These are phyloP conservation scores for Montipora sp. DNA, from an alignment of 64 coral and sea anemone species.

Conservation along the genomic window DNA sequence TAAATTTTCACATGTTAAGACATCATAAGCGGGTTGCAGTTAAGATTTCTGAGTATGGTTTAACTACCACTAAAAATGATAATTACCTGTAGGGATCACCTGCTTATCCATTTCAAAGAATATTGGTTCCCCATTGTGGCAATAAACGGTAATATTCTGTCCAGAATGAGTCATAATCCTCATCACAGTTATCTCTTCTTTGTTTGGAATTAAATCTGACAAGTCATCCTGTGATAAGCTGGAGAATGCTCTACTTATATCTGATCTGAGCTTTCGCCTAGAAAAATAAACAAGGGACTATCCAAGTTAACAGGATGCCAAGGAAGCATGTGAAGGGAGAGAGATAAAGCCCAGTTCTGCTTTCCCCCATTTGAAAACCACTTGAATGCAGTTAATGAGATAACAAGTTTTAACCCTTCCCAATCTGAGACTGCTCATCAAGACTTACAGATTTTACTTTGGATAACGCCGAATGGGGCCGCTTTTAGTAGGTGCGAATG, in stretches of 20 bases:
- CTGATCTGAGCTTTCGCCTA: conserved; percentile 84
- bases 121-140: conserved; percentile 85
- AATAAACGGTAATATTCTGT: conserved; percentile 79
- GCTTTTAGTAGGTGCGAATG: too few species aligned
- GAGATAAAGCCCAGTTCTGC: too few species aligned
- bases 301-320: too few species aligned
- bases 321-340: too few species aligned
- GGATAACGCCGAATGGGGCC: too few species aligned
- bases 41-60: background rate
- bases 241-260: conserved; percentile 73
- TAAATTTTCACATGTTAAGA: too few species aligned
- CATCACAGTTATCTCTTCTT: conserved; percentile 92
- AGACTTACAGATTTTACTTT: too few species aligned
- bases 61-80: background rate
- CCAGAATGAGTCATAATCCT: conserved; percentile 87
- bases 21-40: background rate
- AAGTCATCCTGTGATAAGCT: conserved; percentile 64
- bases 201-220: conserved; percentile 84
- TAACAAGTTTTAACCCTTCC: too few species aligned
- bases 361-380: background rate
- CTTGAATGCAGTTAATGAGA: too few species aligned
- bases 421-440: too few species aligned
- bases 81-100: conserved; percentile 89
- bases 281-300: too few species aligned
- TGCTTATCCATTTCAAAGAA: conserved; percentile 96